Conservation (phyloP, 2,888 invertebrate species). For the Amphipoea lucens region DNA sequence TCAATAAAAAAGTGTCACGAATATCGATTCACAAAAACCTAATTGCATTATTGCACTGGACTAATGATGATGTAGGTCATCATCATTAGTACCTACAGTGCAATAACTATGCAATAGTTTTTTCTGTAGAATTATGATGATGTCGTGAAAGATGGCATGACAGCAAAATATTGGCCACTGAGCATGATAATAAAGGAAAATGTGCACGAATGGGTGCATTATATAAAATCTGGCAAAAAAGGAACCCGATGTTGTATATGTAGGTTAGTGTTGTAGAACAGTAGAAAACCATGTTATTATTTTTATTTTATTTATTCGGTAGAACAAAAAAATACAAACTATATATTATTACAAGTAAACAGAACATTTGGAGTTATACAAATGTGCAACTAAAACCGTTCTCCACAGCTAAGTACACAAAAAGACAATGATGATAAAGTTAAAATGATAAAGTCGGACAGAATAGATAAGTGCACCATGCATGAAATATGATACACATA, state of each 20-base stretch:
- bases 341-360: too few relatives aligned
- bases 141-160: slow-evolving; percentile 4
- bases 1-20: slow-evolving; percentile 1
- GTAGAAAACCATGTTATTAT: background rate
- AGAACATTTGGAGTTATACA: too few relatives aligned
- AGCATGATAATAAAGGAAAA: background rate
- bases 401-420: too few relatives aligned
- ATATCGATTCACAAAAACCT: background rate
- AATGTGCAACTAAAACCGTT: too few relatives aligned
- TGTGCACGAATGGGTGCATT: background rate
- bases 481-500: too few relatives aligned
- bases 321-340: too few relatives aligned
- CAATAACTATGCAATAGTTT: too few relatives aligned
- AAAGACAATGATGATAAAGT: too few relatives aligned
- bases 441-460: too few relatives aligned
- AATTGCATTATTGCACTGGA: background rate
- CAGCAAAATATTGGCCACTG: slow-evolving; percentile 17
- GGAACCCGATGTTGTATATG: background rate
- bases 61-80: background rate
- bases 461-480: too few relatives aligned
- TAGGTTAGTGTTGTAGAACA: background rate
- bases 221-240: background rate
- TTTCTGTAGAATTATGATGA: background rate
- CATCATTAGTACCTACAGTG: too few relatives aligned
- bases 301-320: too few relatives aligned